A percentile compares a stretch with the other conserved stretches of the same genome.
Evolutionary conservation across 2,888 invertebrate species (phyloP).

Genomic region (Atrina japonica): DNA sequence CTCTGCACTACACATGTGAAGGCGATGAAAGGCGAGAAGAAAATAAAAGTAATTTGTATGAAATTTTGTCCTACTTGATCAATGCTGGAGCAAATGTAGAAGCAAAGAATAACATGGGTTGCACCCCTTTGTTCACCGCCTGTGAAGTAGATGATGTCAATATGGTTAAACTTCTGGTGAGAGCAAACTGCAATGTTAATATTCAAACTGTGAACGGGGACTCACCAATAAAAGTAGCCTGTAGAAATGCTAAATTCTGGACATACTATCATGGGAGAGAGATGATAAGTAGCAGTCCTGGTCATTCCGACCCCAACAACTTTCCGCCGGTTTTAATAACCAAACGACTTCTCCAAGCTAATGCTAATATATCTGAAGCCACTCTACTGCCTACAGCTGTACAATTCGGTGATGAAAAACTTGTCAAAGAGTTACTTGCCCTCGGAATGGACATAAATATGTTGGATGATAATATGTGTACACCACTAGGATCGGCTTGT

Average conservation of each 20-base stretch:
- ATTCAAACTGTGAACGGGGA: conserved; percentile 66
- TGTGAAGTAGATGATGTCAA: conserved; percentile 69
- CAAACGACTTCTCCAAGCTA: conserved; percentile 66
- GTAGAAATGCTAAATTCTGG: conserved; percentile 73
- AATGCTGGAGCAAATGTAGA: conserved; percentile 59
- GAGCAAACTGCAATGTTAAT: conserved; percentile 67
- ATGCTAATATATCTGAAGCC: conserved; percentile 66
- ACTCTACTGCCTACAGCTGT: conserved; percentile 73
- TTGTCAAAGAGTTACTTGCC: conserved; percentile 67
- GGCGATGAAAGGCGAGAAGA: conserved; percentile 58
- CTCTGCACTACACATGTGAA: conserved; percentile 66
- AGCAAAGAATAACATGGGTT: conserved; percentile 67
- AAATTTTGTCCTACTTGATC: conserved; percentile 61
- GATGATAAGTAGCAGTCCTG: conserved; percentile 34
- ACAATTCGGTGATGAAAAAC: conserved; percentile 63
- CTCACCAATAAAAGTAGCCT: conserved; percentile 69
- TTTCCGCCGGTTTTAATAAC: conserved; percentile 72
- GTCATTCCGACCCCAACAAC: conserved; percentile 49
- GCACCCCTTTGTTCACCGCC: conserved; percentile 66
- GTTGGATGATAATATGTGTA: conserved; percentile 73
- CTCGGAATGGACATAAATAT: conserved; percentile 75
- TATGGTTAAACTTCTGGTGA: conserved; percentile 64
- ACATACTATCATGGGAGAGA: conserved; percentile 70
- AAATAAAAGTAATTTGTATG: conserved; percentile 53
- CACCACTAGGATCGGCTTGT: conserved; percentile 72